These are phyloP conservation scores for Sceloporus tristichus DNA, from an alignment of 2,113 vertebrate species.

Conservation along the genomic window DNA sequence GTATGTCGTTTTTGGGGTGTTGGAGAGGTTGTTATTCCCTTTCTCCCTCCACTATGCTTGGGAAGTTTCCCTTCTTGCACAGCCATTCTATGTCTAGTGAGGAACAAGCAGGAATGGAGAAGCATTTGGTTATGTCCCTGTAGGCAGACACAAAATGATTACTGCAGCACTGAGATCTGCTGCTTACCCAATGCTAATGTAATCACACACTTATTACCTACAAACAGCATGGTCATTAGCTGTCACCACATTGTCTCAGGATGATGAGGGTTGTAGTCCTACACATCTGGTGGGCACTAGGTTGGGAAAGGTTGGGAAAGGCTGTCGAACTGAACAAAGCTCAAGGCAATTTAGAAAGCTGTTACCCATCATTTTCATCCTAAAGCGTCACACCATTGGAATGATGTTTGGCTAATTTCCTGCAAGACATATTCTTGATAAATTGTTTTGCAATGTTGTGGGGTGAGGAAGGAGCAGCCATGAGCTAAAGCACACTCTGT, in stretches of 20 bases:
- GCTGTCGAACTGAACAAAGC: conserved; percentile 51
- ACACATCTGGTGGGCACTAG: neutral
- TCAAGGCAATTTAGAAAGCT: conserved; percentile 48
- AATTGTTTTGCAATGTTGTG: conserved; percentile 64
- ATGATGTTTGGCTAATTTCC: conserved; percentile 65
- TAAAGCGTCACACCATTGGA: conserved; percentile 65
- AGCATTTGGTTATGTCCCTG: too few relatives aligned
- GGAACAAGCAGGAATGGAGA: too few relatives aligned
- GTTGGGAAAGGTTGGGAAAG: conserved; percentile 10
- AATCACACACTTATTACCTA: neutral
- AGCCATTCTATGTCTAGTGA: too few relatives aligned
- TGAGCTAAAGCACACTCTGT: conserved; percentile 72
- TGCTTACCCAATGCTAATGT: too few relatives aligned
- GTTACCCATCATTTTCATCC: conserved; percentile 54
- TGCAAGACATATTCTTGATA: conserved; percentile 55
- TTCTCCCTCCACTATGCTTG: too few relatives aligned
- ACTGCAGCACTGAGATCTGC: too few relatives aligned
- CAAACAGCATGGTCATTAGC: neutral
- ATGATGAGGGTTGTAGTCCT: neutral
- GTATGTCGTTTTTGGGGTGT: too few relatives aligned
- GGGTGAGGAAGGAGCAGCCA: conserved; percentile 49
- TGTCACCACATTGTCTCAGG: neutral
- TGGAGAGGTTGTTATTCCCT: too few relatives aligned
- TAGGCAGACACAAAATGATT: too few relatives aligned
- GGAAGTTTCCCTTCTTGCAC: too few relatives aligned